These are phyloP conservation scores for Agrenia bidenticulata DNA, from an alignment of 2,888 invertebrate species.

Conservation along the genomic window DNA sequence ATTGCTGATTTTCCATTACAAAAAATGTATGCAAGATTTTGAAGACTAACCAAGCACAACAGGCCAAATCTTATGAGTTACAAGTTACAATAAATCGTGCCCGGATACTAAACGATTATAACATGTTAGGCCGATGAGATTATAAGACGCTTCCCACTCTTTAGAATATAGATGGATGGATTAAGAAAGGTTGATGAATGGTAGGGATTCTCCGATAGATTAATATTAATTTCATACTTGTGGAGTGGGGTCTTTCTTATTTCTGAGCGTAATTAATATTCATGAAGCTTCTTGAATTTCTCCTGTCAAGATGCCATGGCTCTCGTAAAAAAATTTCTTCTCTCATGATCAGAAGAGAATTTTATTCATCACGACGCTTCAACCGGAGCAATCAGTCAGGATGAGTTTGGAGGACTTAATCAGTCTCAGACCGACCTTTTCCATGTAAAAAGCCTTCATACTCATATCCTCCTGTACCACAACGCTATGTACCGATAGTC, in stretches of 20 bases:
- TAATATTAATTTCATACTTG: not conserved
- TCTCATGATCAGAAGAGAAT: constrained; percentile 19
- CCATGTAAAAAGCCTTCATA: not conserved
- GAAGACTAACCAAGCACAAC: too few species aligned
- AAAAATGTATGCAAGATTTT: too few species aligned
- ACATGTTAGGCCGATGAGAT: too few species aligned
- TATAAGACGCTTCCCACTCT: too few species aligned
- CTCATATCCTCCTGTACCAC: not conserved
- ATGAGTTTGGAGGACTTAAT: constrained; percentile 34
- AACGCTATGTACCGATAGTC: not conserved
- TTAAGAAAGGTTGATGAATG: constrained; percentile 10
- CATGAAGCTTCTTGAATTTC: constrained; percentile 36
- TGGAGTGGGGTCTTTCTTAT: not conserved
- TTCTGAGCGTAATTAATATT: constrained; percentile 29
- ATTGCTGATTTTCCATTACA: too few species aligned
- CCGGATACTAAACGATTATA: too few species aligned
- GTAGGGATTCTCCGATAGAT: not conserved
- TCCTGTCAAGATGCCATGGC: constrained; percentile 20
- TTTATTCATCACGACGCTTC: constrained; percentile 31
- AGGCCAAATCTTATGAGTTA: too few species aligned
- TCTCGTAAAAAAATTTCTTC: constrained; percentile 5
- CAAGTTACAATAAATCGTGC: too few species aligned
- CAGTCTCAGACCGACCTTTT: constrained; percentile 15
- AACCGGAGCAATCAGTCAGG: constrained; percentile 30
- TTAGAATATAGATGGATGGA: constrained; percentile 8